phyloP scores from a whole-genome alignment of 2,797 vertebrate species.

The Hypotaenidia philippensis region DNA sequence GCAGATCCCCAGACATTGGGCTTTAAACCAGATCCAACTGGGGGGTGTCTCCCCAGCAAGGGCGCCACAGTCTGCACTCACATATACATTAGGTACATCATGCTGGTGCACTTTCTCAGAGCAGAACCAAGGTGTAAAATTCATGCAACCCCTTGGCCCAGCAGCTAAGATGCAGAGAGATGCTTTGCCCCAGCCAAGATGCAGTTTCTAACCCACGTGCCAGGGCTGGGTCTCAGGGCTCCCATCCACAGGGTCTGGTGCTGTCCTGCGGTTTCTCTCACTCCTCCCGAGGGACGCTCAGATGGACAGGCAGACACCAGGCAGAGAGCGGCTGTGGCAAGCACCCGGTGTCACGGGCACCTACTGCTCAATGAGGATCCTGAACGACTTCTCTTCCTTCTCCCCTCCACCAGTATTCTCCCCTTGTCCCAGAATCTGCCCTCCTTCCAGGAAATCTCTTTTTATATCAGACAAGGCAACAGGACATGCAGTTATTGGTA shows the following conservation, averaged over 20 bases:
- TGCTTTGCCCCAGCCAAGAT: background rate
- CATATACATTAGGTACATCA: accelerated
- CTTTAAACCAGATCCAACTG: background rate
- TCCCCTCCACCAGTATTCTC: background rate
- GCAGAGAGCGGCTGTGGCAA: background rate
- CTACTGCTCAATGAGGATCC: background rate
- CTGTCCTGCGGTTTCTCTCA: accelerated
- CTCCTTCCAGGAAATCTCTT: slow-evolving; percentile 28
- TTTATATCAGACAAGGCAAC: slow-evolving; percentile 16
- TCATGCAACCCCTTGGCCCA: accelerated
- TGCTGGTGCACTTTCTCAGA: background rate
- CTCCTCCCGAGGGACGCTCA: background rate
- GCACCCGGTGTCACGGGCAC: background rate
- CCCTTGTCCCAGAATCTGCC: background rate
- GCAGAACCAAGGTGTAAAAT: background rate
- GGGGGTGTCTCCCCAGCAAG: background rate
- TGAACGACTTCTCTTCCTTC: background rate
- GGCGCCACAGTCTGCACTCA: accelerated
- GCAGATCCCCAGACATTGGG: background rate
- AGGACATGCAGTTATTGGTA: background rate
- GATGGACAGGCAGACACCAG: background rate
- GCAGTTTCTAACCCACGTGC: background rate
- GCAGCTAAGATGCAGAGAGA: background rate
- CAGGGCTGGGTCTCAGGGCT: background rate
- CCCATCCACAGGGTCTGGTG: accelerated